A percentile compares a stretch with the other conserved stretches of the same genome.
phyloP scores from a whole-genome alignment of 2,888 invertebrate species.

The Peribatodes rhomboidaria region DNA sequence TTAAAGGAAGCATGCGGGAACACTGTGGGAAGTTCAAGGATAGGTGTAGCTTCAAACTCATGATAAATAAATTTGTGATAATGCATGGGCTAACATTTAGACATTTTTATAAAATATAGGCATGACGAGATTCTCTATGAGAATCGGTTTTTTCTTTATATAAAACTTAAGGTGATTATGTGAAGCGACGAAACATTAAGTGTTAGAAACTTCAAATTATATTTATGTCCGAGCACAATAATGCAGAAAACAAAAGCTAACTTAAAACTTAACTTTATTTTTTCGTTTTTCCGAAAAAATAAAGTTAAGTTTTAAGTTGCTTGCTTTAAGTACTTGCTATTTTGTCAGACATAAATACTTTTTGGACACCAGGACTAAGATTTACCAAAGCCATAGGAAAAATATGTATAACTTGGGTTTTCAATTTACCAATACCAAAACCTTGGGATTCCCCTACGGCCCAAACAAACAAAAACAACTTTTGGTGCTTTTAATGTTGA shows the following conservation, averaged over 20 bases:
- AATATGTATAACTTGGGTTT: neutral
- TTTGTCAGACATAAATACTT: conserved; percentile 11
- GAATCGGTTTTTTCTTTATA: too few species aligned
- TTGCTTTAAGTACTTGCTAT: neutral
- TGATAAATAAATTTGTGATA: conserved; percentile 12
- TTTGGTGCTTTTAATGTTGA: neutral
- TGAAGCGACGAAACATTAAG: too few species aligned
- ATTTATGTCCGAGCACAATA: conserved; percentile 5
- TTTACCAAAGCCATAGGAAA: conserved; percentile 11
- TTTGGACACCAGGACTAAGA: neutral
- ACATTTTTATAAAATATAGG: neutral
- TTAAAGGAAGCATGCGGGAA: conserved; percentile 86
- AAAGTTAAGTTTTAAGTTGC: too few species aligned
- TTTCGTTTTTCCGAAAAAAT: too few species aligned
- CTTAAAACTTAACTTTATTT: too few species aligned
- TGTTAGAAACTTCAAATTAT: neutral
- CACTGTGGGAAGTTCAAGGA: conserved; percentile 42
- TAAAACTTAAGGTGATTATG: too few species aligned
- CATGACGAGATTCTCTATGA: neutral
- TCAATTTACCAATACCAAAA: neutral
- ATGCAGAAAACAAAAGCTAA: too few species aligned
- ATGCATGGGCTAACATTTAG: neutral
- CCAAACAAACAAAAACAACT: conserved; percentile 3
- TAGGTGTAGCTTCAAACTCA: conserved; percentile 34
- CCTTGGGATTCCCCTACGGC: conserved; percentile 1